Conservation (phyloP, 2,888 invertebrate species). For the Clusia tigrina region DNA sequence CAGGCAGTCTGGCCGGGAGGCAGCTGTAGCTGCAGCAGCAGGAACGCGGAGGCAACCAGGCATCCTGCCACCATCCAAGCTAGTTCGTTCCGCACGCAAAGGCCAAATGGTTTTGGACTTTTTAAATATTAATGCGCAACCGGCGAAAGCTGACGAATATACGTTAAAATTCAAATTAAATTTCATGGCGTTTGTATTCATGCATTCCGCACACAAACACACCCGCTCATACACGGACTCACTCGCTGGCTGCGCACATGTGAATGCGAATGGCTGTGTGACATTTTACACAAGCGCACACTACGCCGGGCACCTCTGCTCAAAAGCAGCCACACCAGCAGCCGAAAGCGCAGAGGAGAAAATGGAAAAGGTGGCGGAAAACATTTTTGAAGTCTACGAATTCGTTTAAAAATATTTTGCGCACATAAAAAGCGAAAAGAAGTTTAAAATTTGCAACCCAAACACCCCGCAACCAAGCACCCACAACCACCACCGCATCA, state of each 20-base stretch:
- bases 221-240: background rate
- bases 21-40: background rate
- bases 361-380: too few relatives aligned
- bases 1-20: too few relatives aligned
- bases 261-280: slow-evolving; percentile 16
- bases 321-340: too few relatives aligned
- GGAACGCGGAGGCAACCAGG: background rate
- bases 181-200: slow-evolving; percentile 20
- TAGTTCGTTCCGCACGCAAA: slow-evolving; percentile 1
- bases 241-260: background rate
- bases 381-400: slow-evolving; percentile 5
- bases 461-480: too few relatives aligned
- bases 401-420: too few relatives aligned
- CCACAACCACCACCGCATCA: too few relatives aligned
- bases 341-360: too few relatives aligned
- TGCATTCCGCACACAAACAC: background rate
- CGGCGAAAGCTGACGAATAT: slow-evolving; percentile 26
- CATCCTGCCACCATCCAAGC: too few relatives aligned
- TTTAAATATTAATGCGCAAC: slow-evolving; percentile 36
- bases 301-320: too few relatives aligned
- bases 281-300: slow-evolving; percentile 15
- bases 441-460: too few relatives aligned
- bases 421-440: too few relatives aligned
- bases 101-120: slow-evolving; percentile 25
- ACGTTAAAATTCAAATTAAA: slow-evolving; percentile 31